Evolutionary conservation across 92 coral and sea anemone species (phyloP), one percentile per base, ranked within the genome.

Genomic region (Metridium senile): DNA sequence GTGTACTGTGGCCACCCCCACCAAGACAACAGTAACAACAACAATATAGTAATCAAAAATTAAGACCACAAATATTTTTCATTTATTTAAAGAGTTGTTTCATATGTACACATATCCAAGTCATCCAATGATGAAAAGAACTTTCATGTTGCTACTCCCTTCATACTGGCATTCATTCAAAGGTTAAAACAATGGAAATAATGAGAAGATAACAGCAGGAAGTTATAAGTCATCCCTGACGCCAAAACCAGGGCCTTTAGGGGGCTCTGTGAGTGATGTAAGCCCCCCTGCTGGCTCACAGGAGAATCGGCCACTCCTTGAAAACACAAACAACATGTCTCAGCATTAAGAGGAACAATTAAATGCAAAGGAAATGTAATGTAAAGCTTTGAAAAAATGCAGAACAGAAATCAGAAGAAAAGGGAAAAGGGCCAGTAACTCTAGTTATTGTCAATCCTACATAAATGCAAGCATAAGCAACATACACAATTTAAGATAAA

Each of bases 271-370:
- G 19, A 95, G 80, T 23, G 90, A 72, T 1, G 99, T 95, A 56
- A 95, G 82, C n/a, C 99, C 99, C 26, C 89, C 89, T 9, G 94
- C 94, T 8, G 99, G 99, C 66, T 95, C 99, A 62, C 97, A 95
- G 2, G 96, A 93, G 79, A 84, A 95, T 27, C 99, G 93, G 21
- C 97, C 91, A 81, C 91, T 93, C 89, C 99, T 95, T 63, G 26
- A 33, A 80, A 80, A 43, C 62, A 74, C 27, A 11, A 53, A 45
- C 20, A 78, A 53, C n/a, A n/a, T n/a, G n/a, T n/a, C n/a, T n/a
- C n/a, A n/a, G n/a, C n/a, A n/a, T n/a, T n/a, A n/a, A n/a, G n/a
- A n/a, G n/a, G n/a, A n/a, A n/a, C n/a, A n/a, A n/a, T n/a, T n/a
- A n/a, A n/a, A n/a, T n/a, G n/a, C n/a, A n/a, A n/a, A n/a, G n/a